These are phyloP conservation scores for Sinocyclocheilus rhinocerous DNA, from an alignment of 2,113 vertebrate species.

Conservation along the genomic window DNA sequence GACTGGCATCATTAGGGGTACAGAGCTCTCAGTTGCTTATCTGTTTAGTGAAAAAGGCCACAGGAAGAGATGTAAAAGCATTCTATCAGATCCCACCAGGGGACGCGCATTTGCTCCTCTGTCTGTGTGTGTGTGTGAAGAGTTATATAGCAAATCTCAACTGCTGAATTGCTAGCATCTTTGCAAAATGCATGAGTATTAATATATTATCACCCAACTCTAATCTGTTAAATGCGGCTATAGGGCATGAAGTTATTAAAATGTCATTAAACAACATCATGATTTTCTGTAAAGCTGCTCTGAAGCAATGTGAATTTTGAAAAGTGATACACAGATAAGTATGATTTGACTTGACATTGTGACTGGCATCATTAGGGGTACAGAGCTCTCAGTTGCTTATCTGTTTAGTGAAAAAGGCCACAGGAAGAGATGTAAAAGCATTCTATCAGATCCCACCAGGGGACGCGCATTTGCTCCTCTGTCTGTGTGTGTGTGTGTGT, in stretches of 20 bases:
- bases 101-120: neutral
- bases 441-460: slow-evolving; percentile 34
- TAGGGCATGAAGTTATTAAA: neutral
- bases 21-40: slow-evolving; percentile 21
- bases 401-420: slow-evolving; percentile 39
- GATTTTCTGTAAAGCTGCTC: neutral
- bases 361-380: slow-evolving; percentile 28
- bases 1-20: slow-evolving; percentile 28
- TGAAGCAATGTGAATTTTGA: neutral
- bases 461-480: neutral
- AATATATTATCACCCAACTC: neutral
- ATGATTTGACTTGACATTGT: slow-evolving; percentile 4
- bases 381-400: slow-evolving; percentile 21
- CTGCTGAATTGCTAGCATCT: neutral
- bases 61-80: slow-evolving; percentile 16
- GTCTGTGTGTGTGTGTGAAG: slow-evolving; percentile 31
- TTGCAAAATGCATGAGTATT: neutral
- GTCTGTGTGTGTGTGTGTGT: slow-evolving; percentile 35
- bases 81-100: slow-evolving; percentile 34
- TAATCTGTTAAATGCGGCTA: neutral
- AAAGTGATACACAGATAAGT: neutral
- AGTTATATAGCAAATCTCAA: neutral
- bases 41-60: slow-evolving; percentile 39
- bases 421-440: slow-evolving; percentile 16
- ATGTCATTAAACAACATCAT: neutral